A percentile compares a stretch with the other conserved stretches of the same genome.
Evolutionary conservation across 2,888 invertebrate species (phyloP).

Genomic region (Agrotis ipsilon): DNA sequence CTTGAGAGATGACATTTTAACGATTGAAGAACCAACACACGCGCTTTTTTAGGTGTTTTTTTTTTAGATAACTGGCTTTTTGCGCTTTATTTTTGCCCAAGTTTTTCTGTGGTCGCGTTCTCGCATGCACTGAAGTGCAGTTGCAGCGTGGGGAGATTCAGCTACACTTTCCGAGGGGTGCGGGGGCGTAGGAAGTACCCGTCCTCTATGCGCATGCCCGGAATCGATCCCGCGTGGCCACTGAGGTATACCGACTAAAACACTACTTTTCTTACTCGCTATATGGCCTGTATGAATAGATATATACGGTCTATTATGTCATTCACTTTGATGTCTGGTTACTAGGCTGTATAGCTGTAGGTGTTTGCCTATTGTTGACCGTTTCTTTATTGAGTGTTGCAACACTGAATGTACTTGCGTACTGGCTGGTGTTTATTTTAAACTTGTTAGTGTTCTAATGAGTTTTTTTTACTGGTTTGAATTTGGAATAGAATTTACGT

Average conservation of each 20-base stretch:
- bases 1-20: constrained; percentile 56
- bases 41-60: constrained; percentile 40
- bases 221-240: constrained; percentile 87
- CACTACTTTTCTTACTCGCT: constrained; percentile 71
- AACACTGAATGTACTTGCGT: constrained; percentile 53
- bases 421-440: constrained; percentile 51
- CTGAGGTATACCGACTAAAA: constrained; percentile 79
- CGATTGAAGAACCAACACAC: constrained; percentile 42
- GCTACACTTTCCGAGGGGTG: constrained; percentile 73
- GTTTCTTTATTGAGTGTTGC: constrained; percentile 65
- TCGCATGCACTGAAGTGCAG: constrained; percentile 89
- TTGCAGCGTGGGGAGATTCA: constrained; percentile 78
- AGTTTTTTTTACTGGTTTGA: constrained; percentile 47
- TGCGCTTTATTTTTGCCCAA: constrained; percentile 74
- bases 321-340: constrained; percentile 86
- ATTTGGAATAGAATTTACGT: constrained; percentile 40
- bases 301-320: constrained; percentile 86
- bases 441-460: constrained; percentile 54
- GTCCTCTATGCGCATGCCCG: constrained; percentile 83
- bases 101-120: constrained; percentile 79
- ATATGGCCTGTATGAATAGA: constrained; percentile 67
- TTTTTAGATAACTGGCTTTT: constrained; percentile 19
- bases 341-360: constrained; percentile 65
- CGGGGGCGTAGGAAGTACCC: constrained; percentile 76
- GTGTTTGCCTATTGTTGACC: constrained; percentile 68